These are phyloP conservation scores for Nesoenas mayeri DNA, from an alignment of 2,113 vertebrate genomes.

Conservation along the genomic window DNA sequence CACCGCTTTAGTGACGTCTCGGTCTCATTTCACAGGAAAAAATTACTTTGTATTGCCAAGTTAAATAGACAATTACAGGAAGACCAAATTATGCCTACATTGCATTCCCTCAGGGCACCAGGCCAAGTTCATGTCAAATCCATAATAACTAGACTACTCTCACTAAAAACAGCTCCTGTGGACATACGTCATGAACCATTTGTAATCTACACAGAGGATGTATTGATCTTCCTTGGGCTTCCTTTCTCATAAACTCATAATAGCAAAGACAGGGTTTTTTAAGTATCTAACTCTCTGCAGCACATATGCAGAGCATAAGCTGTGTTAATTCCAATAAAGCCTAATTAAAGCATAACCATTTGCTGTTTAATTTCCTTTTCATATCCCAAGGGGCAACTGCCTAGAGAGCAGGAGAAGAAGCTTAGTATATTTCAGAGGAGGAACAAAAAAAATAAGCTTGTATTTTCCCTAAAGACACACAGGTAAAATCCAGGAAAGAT, in stretches of 20 bases:
- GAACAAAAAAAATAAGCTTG: background rate
- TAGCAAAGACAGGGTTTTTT: slow-evolving; percentile 69
- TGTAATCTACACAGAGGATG: slow-evolving; percentile 95
- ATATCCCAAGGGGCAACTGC: slow-evolving; percentile 46
- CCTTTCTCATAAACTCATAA: slow-evolving; percentile 97
- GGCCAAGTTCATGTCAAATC: slow-evolving; percentile 97
- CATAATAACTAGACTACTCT: slow-evolving; percentile 93
- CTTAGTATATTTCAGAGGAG: background rate
- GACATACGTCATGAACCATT: slow-evolving; percentile 89
- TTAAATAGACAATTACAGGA: slow-evolving; percentile 98
- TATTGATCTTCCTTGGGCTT: slow-evolving; percentile 90
- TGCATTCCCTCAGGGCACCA: slow-evolving; percentile 85
- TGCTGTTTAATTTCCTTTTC: slow-evolving; percentile 59
- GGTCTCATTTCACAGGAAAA: slow-evolving; percentile 85
- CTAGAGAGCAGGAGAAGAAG: slow-evolving; percentile 34
- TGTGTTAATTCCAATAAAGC: slow-evolving; percentile 82
- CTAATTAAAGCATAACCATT: slow-evolving; percentile 75
- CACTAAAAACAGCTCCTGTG: slow-evolving; percentile 86
- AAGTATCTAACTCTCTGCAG: slow-evolving; percentile 12
- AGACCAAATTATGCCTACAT: slow-evolving; percentile 97
- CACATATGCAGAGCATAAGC: slow-evolving; percentile 53
- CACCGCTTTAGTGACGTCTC: slow-evolving; percentile 80
- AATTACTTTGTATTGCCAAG: slow-evolving; percentile 83
- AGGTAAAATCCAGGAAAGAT: background rate
- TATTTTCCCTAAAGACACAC: background rate